Evolutionary conservation across 2,113 vertebrate species (phyloP).

Genomic region (Archilochus colubris): DNA sequence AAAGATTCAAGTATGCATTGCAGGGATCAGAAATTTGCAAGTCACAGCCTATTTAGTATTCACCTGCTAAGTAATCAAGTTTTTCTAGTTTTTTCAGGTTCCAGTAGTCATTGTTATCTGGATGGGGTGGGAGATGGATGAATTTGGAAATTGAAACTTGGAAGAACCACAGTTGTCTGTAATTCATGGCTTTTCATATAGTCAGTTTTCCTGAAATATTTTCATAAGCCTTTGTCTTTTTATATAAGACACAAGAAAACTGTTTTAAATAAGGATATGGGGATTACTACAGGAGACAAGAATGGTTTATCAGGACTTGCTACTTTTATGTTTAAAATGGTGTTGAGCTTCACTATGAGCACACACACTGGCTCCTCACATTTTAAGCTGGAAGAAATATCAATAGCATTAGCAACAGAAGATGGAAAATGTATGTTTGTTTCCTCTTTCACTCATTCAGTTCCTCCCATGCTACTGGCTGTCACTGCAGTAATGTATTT

Average conservation of each 20-base stretch:
- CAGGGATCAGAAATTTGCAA: background rate
- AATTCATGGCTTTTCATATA: background rate
- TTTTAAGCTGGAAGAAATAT: background rate
- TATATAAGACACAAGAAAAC: background rate
- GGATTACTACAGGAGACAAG: background rate
- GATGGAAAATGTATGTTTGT: background rate
- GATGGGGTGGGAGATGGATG: background rate
- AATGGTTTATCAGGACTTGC: background rate
- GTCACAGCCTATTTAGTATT: background rate
- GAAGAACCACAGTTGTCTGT: background rate
- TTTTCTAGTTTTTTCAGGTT: background rate
- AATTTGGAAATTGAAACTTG: background rate
- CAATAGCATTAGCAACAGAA: background rate
- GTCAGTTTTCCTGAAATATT: background rate
- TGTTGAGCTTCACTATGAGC: background rate
- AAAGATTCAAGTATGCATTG: background rate
- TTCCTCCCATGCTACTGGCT: background rate
- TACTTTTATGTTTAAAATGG: background rate
- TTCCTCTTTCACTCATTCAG: background rate
- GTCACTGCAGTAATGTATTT: background rate
- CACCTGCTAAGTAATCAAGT: background rate
- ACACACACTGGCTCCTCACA: fast-evolving
- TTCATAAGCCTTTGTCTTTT: background rate
- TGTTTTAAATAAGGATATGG: background rate
- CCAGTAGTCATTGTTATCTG: background rate